Percentiles rank a stretch among this genome's conserved stretches.
These are phyloP conservation scores for Limnephilus auricula DNA, from an alignment of 2,888 invertebrate species.

Conservation along the genomic window DNA sequence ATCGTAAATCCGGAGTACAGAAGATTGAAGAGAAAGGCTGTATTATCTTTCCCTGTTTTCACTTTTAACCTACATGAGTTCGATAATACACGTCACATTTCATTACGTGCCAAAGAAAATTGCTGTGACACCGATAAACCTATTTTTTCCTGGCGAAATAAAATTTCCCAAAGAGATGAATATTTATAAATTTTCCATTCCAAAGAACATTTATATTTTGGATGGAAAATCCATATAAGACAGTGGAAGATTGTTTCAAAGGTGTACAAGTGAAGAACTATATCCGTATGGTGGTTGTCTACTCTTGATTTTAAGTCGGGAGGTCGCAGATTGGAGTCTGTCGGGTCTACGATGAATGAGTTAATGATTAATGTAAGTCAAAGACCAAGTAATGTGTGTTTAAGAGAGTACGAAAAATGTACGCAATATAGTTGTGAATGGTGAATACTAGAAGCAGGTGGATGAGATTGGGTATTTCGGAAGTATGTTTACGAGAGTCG, in stretches of 20 bases:
- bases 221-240: neutral
- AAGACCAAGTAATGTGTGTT: too few relatives aligned
- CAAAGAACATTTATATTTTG: neutral
- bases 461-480: too few relatives aligned
- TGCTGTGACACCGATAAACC: neutral
- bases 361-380: too few relatives aligned
- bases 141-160: neutral
- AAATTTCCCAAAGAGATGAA: neutral
- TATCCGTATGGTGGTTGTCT: neutral
- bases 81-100: neutral
- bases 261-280: neutral
- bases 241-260: neutral
- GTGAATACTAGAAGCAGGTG: too few relatives aligned
- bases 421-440: too few relatives aligned
- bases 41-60: neutral
- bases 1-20: constrained; percentile 2
- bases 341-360: too few relatives aligned
- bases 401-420: too few relatives aligned
- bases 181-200: neutral
- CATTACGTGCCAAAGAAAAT: neutral
- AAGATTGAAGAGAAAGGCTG: neutral
- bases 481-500: too few relatives aligned
- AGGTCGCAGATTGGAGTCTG: too few relatives aligned
- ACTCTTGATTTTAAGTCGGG: neutral
- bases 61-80: neutral